Evolutionary conservation across 2,113 vertebrate genomes (phyloP).

Genomic region (Menidia beryllina): DNA sequence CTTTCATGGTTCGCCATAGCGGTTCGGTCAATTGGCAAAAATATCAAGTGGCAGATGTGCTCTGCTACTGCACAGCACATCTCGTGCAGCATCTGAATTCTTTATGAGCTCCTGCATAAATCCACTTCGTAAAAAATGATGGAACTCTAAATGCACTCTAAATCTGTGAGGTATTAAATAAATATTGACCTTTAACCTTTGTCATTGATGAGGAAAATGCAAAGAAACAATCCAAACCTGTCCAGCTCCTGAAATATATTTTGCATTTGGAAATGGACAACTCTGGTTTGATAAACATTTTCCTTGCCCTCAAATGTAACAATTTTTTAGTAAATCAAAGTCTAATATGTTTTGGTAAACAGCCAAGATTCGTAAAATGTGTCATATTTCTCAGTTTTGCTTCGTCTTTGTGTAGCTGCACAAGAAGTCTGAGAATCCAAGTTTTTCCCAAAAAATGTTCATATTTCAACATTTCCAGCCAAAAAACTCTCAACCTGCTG

Average conservation of each 20-base stretch:
- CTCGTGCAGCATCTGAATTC: slow-evolving; percentile 9
- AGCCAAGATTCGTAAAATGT: background rate
- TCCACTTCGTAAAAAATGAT: background rate
- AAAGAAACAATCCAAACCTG: too few species aligned
- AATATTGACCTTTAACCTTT: background rate
- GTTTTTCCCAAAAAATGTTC: background rate
- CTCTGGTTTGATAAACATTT: too few species aligned
- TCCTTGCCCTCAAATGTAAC: too few species aligned
- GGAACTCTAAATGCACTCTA: too few species aligned
- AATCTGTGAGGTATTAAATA: background rate
- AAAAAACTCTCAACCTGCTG: too few species aligned
- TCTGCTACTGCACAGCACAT: background rate
- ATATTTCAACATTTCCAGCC: background rate
- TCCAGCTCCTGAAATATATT: too few species aligned
- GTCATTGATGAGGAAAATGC: too few species aligned
- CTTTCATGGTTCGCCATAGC: slow-evolving; percentile 46
- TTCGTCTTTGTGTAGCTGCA: too few species aligned
- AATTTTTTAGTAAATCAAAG: too few species aligned
- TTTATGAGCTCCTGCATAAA: background rate
- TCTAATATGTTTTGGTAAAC: background rate
- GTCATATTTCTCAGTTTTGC: background rate
- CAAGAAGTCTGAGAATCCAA: background rate
- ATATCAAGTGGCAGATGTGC: background rate
- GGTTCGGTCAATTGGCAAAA: slow-evolving; percentile 33
- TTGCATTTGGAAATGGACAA: too few species aligned